Conservation (phyloP, 2,888 invertebrate species). For the Aspidapion aeneum region DNA sequence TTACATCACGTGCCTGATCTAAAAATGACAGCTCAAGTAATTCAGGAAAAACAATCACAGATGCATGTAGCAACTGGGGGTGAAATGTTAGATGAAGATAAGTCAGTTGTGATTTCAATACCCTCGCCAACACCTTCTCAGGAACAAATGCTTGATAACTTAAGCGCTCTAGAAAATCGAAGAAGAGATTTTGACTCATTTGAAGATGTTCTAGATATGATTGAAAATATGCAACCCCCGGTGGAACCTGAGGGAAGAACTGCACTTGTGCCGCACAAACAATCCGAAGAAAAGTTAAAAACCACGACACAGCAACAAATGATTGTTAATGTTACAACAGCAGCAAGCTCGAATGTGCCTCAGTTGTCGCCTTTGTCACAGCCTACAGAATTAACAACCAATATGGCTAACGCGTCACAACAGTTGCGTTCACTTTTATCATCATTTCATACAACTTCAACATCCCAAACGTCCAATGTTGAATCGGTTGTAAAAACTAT, state of each 20-base stretch:
- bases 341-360: slow-evolving; percentile 49
- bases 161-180: slow-evolving; percentile 55
- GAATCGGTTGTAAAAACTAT: slow-evolving; percentile 45
- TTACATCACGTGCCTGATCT: slow-evolving; percentile 45
- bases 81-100: slow-evolving; percentile 57
- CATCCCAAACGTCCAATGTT: slow-evolving; percentile 51
- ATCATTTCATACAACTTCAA: slow-evolving; percentile 58
- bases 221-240: slow-evolving; percentile 56
- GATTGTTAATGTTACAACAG: slow-evolving; percentile 30
- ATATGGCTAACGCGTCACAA: slow-evolving; percentile 68
- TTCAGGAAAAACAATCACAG: slow-evolving; percentile 41
- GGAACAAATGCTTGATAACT: slow-evolving; percentile 60
- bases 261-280: not conserved
- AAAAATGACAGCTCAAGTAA: slow-evolving; percentile 47
- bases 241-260: slow-evolving; percentile 1
- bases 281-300: not conserved
- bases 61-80: slow-evolving; percentile 50
- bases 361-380: slow-evolving; percentile 70
- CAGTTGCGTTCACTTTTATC: slow-evolving; percentile 65
- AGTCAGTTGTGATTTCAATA: slow-evolving; percentile 63
- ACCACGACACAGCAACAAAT: slow-evolving; percentile 17
- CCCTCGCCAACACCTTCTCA: slow-evolving; percentile 64
- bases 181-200: slow-evolving; percentile 60
- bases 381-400: slow-evolving; percentile 67
- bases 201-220: slow-evolving; percentile 67